These are phyloP conservation scores for Tineola bisselliella DNA, from an alignment of 2,888 invertebrate species.

Conservation along the genomic window DNA sequence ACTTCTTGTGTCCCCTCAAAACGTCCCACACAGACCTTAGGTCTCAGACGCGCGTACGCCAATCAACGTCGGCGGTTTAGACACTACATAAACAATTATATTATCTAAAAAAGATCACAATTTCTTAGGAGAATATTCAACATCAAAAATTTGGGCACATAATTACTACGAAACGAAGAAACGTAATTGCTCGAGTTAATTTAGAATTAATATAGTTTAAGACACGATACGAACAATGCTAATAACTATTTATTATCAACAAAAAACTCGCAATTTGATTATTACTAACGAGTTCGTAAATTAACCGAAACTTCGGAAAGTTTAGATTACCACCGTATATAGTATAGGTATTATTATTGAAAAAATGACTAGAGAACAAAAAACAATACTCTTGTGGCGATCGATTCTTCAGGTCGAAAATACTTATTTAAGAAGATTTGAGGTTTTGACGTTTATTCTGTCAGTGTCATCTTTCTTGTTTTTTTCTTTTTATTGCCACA, in stretches of 20 bases:
- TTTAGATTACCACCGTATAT: too few species aligned
- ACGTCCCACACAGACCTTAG: not conserved
- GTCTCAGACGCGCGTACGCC: not conserved
- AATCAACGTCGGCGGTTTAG: slow-evolving; percentile 9
- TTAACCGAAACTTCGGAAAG: too few species aligned
- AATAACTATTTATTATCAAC: not conserved
- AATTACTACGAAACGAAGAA: slow-evolving; percentile 23
- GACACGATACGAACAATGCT: not conserved
- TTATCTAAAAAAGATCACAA: slow-evolving; percentile 9
- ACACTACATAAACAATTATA: slow-evolving; percentile 2
- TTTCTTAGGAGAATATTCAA: slow-evolving; percentile 8
- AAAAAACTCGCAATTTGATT: too few species aligned
- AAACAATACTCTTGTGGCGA: too few species aligned
- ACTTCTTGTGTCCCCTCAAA: not conserved
- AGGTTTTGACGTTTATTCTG: too few species aligned
- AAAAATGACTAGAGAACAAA: too few species aligned
- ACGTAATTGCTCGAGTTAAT: slow-evolving; percentile 45
- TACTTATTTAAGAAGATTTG: too few species aligned
- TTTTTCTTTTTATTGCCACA: too few species aligned
- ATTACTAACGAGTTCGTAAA: too few species aligned
- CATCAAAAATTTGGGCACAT: slow-evolving; percentile 7
- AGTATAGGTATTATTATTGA: too few species aligned
- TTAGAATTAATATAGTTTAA: slow-evolving; percentile 32
- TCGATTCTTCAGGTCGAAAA: too few species aligned
- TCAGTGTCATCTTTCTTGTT: too few species aligned